A percentile compares a stretch with the other conserved stretches of the same genome.
Conservation (phyloP, 2,888 invertebrate genomes). For the Argyresthia goedartella region DNA sequence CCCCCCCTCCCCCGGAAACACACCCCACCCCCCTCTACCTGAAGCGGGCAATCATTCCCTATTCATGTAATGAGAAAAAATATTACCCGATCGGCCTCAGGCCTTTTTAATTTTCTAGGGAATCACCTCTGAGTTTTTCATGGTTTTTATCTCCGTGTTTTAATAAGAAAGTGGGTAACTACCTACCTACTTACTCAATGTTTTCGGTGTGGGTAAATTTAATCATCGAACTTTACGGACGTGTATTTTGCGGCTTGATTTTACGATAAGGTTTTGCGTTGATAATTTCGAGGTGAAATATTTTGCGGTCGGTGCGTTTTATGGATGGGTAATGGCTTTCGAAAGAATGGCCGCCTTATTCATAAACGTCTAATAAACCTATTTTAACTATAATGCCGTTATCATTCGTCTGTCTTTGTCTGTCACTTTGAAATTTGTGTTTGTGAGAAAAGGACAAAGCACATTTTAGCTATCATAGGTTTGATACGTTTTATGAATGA, state of each 20-base stretch:
- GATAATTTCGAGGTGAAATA: too few species aligned
- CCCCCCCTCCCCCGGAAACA: conserved; percentile 12
- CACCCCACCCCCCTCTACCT: conserved; percentile 24
- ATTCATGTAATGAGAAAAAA: conserved; percentile 39
- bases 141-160: conserved; percentile 24
- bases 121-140: conserved; percentile 40
- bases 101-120: conserved; percentile 67
- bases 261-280: neutral
- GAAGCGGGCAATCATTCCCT: conserved; percentile 42
- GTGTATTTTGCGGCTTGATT: neutral
- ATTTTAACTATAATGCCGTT: too few species aligned
- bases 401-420: too few species aligned
- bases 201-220: conserved; percentile 2
- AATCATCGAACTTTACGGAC: conserved; percentile 1
- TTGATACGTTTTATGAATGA: too few species aligned
- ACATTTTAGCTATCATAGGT: too few species aligned
- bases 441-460: too few species aligned
- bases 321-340: too few species aligned
- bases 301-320: too few species aligned
- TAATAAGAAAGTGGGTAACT: conserved; percentile 15
- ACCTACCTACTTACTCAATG: conserved; percentile 7
- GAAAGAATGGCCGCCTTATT: too few species aligned
- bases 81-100: conserved; percentile 57
- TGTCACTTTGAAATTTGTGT: too few species aligned
- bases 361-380: too few species aligned